Conservation (phyloP, 2,888 invertebrate genomes). For the Orthonychiurus folsomi region DNA sequence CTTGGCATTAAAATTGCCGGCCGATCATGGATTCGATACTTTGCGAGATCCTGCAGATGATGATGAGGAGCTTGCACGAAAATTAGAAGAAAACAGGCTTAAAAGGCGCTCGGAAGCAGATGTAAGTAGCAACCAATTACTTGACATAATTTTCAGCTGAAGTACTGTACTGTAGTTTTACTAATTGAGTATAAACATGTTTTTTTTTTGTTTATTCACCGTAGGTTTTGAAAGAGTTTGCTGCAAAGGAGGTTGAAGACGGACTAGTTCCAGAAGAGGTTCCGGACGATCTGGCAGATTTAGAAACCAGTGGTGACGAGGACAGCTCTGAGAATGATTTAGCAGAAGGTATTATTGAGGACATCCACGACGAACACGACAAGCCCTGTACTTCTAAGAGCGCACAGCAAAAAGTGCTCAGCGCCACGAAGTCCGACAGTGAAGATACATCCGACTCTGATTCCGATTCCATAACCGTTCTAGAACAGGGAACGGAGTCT, state of each 20-base stretch:
- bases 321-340: neutral
- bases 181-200: neutral
- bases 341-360: neutral
- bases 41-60: slow-evolving; percentile 9
- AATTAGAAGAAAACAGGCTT: neutral
- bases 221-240: neutral
- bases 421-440: neutral
- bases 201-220: neutral
- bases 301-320: neutral
- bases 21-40: too few species aligned
- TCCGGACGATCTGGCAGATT: slow-evolving; percentile 1
- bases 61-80: neutral
- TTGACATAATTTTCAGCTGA: too few species aligned
- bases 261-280: slow-evolving; percentile 11
- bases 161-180: too few species aligned
- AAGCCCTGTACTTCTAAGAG: neutral
- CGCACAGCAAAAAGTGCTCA: too few species aligned
- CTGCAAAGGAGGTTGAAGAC: slow-evolving; percentile 6
- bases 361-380: neutral
- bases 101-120: too few species aligned
- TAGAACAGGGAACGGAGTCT: too few species aligned
- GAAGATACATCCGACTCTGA: neutral
- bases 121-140: too few species aligned
- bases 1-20: too few species aligned
- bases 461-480: too few species aligned